phyloP scores from a whole-genome alignment of 2,113 vertebrate genomes.

The Eurystomus gularis region DNA sequence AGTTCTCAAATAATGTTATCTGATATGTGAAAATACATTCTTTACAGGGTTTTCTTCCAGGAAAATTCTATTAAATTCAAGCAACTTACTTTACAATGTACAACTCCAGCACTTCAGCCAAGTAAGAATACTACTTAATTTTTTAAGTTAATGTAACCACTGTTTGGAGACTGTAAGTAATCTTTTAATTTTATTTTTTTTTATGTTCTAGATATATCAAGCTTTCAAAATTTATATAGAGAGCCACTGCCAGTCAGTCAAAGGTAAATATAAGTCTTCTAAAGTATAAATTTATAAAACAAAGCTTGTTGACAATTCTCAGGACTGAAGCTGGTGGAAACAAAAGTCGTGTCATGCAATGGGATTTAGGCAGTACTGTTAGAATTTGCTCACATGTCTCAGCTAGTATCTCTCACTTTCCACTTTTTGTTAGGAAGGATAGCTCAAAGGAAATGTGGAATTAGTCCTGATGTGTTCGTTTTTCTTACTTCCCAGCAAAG shows the following conservation, averaged over 20 bases:
- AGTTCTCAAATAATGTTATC: neutral
- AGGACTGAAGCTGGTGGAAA: neutral
- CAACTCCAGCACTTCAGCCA: constrained; percentile 88
- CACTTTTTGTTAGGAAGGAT: neutral
- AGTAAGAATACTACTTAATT: constrained; percentile 70
- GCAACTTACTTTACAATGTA: constrained; percentile 85
- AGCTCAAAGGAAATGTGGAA: neutral
- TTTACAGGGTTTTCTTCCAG: constrained; percentile 84
- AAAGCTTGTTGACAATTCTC: neutral
- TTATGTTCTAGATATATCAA: constrained; percentile 86
- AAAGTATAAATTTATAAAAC: neutral
- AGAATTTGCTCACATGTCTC: neutral
- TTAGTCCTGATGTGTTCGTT: neutral
- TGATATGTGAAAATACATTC: neutral
- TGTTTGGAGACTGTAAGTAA: neutral
- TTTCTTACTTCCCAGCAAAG: neutral
- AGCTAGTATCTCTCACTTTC: neutral
- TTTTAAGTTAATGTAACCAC: neutral
- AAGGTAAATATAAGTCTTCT: constrained; percentile 77
- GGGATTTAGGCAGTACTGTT: neutral
- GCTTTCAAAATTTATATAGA: constrained; percentile 87
- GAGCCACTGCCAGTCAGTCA: constrained; percentile 82
- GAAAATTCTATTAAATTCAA: constrained; percentile 82
- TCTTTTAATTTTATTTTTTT: neutral
- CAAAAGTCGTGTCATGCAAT: neutral